Conservation (phyloP, 2,113 vertebrate species). For the Octodon degus region DNA sequence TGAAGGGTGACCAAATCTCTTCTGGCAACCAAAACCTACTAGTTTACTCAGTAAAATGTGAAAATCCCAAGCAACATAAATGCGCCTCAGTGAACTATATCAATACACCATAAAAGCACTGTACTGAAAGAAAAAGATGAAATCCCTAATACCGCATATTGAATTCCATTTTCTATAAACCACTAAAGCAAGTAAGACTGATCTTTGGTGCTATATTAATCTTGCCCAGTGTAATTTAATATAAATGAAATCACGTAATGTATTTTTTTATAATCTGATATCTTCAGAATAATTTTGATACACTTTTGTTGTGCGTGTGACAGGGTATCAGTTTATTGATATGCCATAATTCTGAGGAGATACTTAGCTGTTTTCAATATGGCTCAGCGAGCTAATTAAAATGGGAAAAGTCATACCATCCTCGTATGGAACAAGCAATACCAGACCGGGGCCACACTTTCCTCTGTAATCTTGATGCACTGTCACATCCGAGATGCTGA, state of each 20-base stretch:
- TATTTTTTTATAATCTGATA: too few species aligned
- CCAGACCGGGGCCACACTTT: not conserved
- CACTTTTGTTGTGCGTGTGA: too few species aligned
- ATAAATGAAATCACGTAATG: not conserved
- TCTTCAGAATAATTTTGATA: not conserved
- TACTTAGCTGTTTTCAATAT: not conserved
- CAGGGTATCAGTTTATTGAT: too few species aligned
- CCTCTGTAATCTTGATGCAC: not conserved
- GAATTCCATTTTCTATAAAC: not conserved
- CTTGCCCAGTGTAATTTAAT: not conserved
- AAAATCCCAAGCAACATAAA: not conserved
- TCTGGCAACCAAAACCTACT: too few species aligned
- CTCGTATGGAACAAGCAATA: not conserved
- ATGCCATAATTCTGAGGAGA: not conserved
- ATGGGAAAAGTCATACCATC: not conserved
- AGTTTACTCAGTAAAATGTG: not conserved
- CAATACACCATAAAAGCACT: not conserved
- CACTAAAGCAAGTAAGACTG: not conserved
- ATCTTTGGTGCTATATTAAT: not conserved
- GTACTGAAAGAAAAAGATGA: not conserved
- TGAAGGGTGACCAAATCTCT: accelerated
- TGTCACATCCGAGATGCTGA: not conserved
- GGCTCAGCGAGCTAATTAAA: not conserved
- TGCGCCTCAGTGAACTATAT: accelerated
- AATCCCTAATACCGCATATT: not conserved